Evolutionary conservation across 1,140 invertebrate species (phyloP).

Genomic region (Pemphigus obesinymphae): DNA sequence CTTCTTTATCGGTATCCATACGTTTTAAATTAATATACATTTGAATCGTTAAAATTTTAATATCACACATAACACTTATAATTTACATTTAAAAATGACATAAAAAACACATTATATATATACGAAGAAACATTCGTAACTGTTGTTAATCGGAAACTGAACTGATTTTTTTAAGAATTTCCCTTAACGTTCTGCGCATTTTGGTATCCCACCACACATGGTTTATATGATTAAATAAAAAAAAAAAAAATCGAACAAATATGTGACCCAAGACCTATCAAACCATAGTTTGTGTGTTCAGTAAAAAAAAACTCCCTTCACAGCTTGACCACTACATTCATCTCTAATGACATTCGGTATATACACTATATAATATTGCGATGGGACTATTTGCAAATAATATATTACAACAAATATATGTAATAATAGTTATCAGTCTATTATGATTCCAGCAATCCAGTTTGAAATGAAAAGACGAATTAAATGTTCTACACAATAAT

Average conservation of each 20-base stretch:
- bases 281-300: constrained; percentile 19
- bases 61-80: neutral
- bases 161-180: constrained; percentile 24
- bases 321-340: constrained; percentile 41
- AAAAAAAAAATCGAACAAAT: constrained; percentile 23
- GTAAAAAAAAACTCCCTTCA: constrained; percentile 26
- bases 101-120: neutral
- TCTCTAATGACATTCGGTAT: constrained; percentile 24
- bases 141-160: constrained; percentile 23
- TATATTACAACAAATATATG: neutral
- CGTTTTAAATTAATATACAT: neutral
- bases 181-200: constrained; percentile 18
- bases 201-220: constrained; percentile 27
- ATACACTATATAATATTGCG: neutral
- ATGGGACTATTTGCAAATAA: constrained; percentile 18
- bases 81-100: neutral
- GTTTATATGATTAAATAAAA: constrained; percentile 8
- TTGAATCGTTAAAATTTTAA: neutral
- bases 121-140: constrained; percentile 25
- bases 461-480: neutral
- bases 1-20: neutral
- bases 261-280: constrained; percentile 24
- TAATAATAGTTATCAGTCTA: neutral
- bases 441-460: neutral
- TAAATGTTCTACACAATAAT: neutral